Evolutionary conservation across 2,113 vertebrate genomes (phyloP), one percentile per base, ranked within the genome.

Genomic region (Tylochromis polylepis): DNA sequence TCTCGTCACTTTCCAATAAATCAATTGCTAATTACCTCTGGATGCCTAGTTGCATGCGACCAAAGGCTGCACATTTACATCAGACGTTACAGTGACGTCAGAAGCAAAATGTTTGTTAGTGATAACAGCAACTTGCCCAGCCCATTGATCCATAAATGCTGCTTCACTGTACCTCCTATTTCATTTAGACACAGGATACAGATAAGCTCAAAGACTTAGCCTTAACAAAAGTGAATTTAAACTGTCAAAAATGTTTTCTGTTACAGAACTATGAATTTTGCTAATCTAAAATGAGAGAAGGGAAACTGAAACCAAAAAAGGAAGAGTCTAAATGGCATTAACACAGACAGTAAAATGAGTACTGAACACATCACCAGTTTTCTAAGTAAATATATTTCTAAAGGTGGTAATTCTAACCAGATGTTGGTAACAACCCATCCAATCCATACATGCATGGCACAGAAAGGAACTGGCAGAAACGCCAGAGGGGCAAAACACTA

Each of bases 371-470:
- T 62, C 10, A 62, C 10, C 59, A 62, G 31, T 62, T 62, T 62
- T 62, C 31, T 62, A 11, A 38, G 10, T 38, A 38, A 38, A 41
- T 41, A 41, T 41, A 41, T 41, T 11, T 41, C 38, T 41, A 36
- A 62, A 36, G 31, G 18, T 36, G 18, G 11, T 62, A 0, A 62
- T 36, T 36, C 10, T 4, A 62, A n/a, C 10, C 59, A 62, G 31
- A 62, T 62, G 59, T 62, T 36, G 59, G 10, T 20, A 62, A n/a
- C 59, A 62, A 62, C 29, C 59, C 59, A 36, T 36, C 31, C 31
- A 20, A 34, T 2, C 10, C 1, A 36, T 20, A 11, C 3, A 0
- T 62, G 59, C 0, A 62, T 0, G 31, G 18, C 31, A 1, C 31
- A 62, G 29, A 62, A 4, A 20, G 29, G 59, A 62, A 36, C 0